These are phyloP conservation scores for Aleiodes leptofemur DNA, from an alignment of 2,888 invertebrate species.

Conservation along the genomic window DNA sequence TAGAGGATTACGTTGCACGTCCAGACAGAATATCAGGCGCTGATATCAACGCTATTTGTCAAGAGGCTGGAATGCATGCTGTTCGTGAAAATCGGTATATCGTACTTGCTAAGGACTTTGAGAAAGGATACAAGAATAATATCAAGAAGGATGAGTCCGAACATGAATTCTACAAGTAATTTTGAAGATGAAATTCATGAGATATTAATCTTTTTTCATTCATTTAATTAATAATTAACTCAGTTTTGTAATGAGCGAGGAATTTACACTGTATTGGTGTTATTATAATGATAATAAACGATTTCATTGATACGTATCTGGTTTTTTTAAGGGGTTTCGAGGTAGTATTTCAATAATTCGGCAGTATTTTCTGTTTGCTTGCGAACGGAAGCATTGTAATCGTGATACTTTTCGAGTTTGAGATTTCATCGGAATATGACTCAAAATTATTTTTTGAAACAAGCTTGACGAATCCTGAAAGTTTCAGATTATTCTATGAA, in stretches of 20 bases:
- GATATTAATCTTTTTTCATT: neutral
- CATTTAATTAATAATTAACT: neutral
- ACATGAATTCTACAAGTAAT: conserved; percentile 99
- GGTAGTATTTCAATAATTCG: too few relatives aligned
- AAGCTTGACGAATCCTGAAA: too few relatives aligned
- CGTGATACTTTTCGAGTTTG: too few relatives aligned
- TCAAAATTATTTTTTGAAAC: too few relatives aligned
- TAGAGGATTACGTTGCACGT: conserved; percentile 98
- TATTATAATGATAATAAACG: too few relatives aligned
- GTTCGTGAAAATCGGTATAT: conserved; percentile 99
- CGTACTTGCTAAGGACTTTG: conserved; percentile 98
- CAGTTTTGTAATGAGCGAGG: neutral
- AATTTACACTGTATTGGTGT: too few relatives aligned
- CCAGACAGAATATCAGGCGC: conserved; percentile 99
- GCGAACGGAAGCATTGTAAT: too few relatives aligned
- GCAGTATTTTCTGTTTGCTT: too few relatives aligned
- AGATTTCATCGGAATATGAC: too few relatives aligned
- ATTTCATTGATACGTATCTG: too few relatives aligned
- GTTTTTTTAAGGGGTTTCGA: too few relatives aligned
- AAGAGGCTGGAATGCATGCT: conserved; percentile 99
- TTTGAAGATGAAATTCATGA: neutral
- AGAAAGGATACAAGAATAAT: conserved; percentile 99
- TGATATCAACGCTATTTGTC: conserved; percentile 99
- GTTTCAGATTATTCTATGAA: too few relatives aligned
- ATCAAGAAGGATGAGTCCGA: conserved; percentile 99